Percentiles rank a stretch among this genome's conserved stretches.
These are phyloP conservation scores for Tringa solitaria DNA, from an alignment of 2,113 vertebrate genomes.

Conservation along the genomic window DNA sequence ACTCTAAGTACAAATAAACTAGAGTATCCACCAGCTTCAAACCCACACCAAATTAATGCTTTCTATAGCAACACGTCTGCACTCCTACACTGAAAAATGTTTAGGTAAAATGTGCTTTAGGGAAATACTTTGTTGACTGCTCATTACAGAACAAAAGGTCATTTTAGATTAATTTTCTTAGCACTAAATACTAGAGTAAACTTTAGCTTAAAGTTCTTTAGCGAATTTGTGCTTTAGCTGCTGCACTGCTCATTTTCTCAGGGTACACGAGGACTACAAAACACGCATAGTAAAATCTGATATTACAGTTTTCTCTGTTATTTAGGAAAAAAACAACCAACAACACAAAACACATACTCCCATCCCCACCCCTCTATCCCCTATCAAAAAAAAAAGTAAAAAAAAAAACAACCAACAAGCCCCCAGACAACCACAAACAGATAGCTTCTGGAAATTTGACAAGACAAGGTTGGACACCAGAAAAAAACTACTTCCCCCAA, in stretches of 20 bases:
- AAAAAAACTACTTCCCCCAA: fast-evolving
- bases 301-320: not conserved
- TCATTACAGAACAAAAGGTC: not conserved
- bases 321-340: not conserved
- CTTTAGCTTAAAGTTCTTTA: not conserved
- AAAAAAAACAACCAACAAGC: not conserved
- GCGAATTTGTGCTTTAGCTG: not conserved
- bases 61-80: not conserved
- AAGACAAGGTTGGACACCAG: not conserved
- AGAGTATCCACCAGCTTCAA: not conserved
- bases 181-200: not conserved
- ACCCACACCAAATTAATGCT: not conserved
- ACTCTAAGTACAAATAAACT: not conserved
- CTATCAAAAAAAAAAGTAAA: no score
- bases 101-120: not conserved
- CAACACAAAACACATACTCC: not conserved
- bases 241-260: not conserved
- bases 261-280: not conserved
- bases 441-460: not conserved
- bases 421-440: not conserved
- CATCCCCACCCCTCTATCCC: no score
- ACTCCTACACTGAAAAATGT: not conserved
- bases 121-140: not conserved
- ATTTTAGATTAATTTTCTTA: not conserved
- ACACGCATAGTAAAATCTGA: not conserved